A percentile compares a stretch with the other conserved stretches of the same genome.
These are phyloP conservation scores for Troides aeacus DNA, from an alignment of 2,888 invertebrate genomes.

Conservation along the genomic window DNA sequence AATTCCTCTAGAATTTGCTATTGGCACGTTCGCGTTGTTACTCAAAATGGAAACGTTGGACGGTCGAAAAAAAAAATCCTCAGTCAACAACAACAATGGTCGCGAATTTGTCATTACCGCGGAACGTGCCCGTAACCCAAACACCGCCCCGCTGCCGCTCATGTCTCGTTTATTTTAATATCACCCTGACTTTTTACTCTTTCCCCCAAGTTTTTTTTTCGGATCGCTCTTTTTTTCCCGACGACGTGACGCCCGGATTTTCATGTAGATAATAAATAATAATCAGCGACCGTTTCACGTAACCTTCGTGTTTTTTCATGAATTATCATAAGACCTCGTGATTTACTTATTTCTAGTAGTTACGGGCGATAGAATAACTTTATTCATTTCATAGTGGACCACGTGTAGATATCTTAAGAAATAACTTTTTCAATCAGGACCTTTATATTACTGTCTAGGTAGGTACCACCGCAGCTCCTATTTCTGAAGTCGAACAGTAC, in stretches of 20 bases:
- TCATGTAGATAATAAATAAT: slow-evolving; percentile 45
- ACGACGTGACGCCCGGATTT: slow-evolving; percentile 63
- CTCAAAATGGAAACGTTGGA: slow-evolving; percentile 66
- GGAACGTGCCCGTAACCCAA: slow-evolving; percentile 70
- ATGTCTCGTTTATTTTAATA: slow-evolving; percentile 68
- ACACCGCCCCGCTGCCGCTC: slow-evolving; percentile 52
- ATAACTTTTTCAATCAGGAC: slow-evolving; percentile 44
- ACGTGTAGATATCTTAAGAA: slow-evolving; percentile 51
- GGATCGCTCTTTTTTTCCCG: slow-evolving; percentile 45
- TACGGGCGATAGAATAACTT: slow-evolving; percentile 32
- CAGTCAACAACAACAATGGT: slow-evolving; percentile 65
- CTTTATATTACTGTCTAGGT: not conserved
- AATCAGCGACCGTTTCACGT: slow-evolving; percentile 35
- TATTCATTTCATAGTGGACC: slow-evolving; percentile 45
- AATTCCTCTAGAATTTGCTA: slow-evolving; percentile 62
- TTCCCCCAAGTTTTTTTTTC: slow-evolving; percentile 50
- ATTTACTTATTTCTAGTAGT: slow-evolving; percentile 35
- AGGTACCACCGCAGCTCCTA: no score
- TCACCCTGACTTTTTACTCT: slow-evolving; percentile 67
- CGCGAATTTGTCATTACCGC: slow-evolving; percentile 70
- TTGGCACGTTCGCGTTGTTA: slow-evolving; percentile 70
- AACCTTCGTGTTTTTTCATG: slow-evolving; percentile 39
- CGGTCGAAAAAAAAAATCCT: slow-evolving; percentile 67
- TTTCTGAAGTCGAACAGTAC: no score
- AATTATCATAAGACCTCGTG: slow-evolving; percentile 58